A percentile compares a stretch with the other conserved stretches of the same genome.
Evolutionary conservation across 2,113 vertebrate species (phyloP).

Genomic region (Eublepharis macularius): DNA sequence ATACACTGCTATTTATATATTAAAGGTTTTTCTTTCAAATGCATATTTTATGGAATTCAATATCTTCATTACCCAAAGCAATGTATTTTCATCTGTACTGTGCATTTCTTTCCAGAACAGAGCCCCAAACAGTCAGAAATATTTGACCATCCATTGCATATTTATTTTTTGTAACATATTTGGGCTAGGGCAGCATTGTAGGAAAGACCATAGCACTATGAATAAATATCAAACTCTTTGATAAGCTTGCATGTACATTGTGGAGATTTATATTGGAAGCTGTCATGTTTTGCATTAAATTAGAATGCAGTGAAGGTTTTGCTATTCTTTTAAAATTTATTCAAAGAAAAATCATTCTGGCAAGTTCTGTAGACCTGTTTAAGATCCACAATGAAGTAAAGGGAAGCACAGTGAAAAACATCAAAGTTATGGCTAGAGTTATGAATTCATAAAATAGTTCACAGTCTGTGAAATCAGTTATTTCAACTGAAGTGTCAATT

Average conservation of each 20-base stretch:
- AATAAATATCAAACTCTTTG: constrained; percentile 35
- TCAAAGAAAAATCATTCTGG: background rate
- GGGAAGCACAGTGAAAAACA: no score
- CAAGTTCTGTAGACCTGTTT: background rate
- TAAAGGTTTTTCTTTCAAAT: constrained; percentile 1
- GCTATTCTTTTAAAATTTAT: constrained; percentile 37
- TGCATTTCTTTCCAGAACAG: constrained; percentile 17
- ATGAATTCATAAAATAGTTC: background rate
- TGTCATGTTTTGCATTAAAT: constrained; percentile 45
- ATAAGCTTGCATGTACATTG: background rate
- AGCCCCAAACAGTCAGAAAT: constrained; percentile 24
- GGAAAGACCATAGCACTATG: constrained; percentile 15
- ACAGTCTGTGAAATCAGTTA: background rate
- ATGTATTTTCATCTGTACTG: constrained; percentile 21
- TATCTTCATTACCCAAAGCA: constrained; percentile 17
- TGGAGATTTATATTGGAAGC: constrained; percentile 39
- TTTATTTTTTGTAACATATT: constrained; percentile 29
- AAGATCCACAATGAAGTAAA: no score
- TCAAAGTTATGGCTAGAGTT: no score
- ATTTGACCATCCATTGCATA: constrained; percentile 17
- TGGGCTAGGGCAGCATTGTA: constrained; percentile 13
- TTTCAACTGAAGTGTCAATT: no score
- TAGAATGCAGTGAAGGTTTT: constrained; percentile 24
- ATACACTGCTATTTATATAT: constrained; percentile 8
- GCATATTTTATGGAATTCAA: background rate